These are phyloP conservation scores for Syrphus vitripennis DNA, from an alignment of 2,888 invertebrate genomes.

Conservation along the genomic window DNA sequence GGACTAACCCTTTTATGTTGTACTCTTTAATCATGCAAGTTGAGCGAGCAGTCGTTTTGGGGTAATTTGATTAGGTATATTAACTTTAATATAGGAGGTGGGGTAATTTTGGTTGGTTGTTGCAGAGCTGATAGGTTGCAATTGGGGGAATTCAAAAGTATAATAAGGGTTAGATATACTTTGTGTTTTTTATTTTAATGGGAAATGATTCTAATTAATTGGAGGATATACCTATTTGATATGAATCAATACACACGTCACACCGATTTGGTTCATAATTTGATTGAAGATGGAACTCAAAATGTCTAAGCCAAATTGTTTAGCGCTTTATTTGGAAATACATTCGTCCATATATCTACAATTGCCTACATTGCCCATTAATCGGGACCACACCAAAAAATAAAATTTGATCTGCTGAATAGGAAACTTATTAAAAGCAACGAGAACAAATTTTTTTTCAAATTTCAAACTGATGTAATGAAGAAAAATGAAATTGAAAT, in stretches of 20 bases:
- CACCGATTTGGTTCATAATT: no score
- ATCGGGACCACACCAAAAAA: no score
- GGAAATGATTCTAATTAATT: slow-evolving; percentile 30
- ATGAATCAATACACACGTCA: neutral
- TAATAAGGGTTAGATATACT: slow-evolving; percentile 8
- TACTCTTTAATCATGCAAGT: slow-evolving; percentile 61
- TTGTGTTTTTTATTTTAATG: neutral
- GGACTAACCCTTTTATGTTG: slow-evolving; percentile 55
- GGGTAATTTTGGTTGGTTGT: slow-evolving; percentile 22
- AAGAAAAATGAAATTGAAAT: no score
- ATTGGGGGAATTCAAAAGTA: slow-evolving; percentile 35
- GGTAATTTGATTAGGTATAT: slow-evolving; percentile 69
- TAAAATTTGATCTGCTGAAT: no score
- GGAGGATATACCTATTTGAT: neutral
- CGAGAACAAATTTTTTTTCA: no score
- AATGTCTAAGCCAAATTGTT: no score
- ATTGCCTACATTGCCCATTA: no score
- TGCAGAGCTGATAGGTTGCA: slow-evolving; percentile 60
- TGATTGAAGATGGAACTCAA: neutral
- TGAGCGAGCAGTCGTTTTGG: slow-evolving; percentile 41
- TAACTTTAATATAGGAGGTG: slow-evolving; percentile 43
- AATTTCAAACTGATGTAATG: no score
- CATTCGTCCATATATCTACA: no score
- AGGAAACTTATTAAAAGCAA: no score
- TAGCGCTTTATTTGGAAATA: no score